Base-by-base conservation (phyloP, 2,113 vertebrate genomes). In the Corydoras sp. region DNA sequence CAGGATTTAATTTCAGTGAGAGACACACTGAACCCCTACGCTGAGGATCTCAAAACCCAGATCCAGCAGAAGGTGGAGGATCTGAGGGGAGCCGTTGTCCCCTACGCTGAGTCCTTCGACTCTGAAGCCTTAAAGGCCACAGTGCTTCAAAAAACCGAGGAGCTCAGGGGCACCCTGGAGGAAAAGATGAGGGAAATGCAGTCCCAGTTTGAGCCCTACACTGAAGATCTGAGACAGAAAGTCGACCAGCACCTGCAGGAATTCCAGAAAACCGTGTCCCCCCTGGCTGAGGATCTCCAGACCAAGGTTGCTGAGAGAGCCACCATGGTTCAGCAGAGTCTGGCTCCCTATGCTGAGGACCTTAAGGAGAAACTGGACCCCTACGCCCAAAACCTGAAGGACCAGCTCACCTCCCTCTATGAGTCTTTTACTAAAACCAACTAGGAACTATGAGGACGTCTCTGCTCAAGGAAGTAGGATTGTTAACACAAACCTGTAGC, bases 51-150 rank as follows among this genome's bases (percentile, higher is more conserved):
- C 59, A 91, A 90, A 62, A 48, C 9, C 14, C 69, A 89, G 69
- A 86, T 95, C 83, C 90, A 90, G 81, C 14, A 73, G 68, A 91
- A 81, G 50, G 83, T 96, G 75, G 85, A 91, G 74, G 86, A 87
- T 58, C 84, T 94, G 4, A 85, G 76, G 4, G 69, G 61, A 0
- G 85, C 83, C 65, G 83, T 92, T 35, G 82, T 77, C 74, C 79
- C 78, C 24, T 63, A 76, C 53, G 81, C 82, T 4, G 81, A 83
- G 10, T 77, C 81, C 51, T 71, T 81, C 62, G 82, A 81, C 13
- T 9, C 83, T 1, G 84, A 87, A 9, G 31, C 80, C 68, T 75
- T 89, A 76, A 83, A 77, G 55, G 30, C 72, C 73, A 76, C 79
- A 35, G 69, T 88, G 72, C 15, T 66, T 6, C 81, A 88, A 73